Percentiles rank a stretch among this genome's conserved stretches.
Evolutionary conservation across 64 coral and sea anemone genomes (phyloP).

Genomic region (Dendrophyllia cribrosa): DNA sequence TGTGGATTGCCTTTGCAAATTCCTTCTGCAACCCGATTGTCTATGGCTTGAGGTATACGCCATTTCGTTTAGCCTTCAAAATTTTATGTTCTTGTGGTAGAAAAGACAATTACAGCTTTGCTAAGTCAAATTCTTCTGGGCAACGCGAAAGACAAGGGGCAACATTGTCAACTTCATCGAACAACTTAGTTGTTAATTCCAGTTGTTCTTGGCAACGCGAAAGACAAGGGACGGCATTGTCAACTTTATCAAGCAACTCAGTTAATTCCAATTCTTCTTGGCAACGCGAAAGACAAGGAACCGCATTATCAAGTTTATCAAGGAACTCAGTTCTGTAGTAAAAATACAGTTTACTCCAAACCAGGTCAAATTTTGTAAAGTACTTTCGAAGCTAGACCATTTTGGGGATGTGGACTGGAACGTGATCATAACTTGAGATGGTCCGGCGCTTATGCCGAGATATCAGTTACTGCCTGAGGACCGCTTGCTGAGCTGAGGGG

Average conservation of each 20-base stretch:
- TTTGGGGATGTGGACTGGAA: too few relatives aligned
- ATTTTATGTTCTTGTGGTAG: not conserved
- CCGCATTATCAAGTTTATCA: not conserved
- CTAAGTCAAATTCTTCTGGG: not conserved
- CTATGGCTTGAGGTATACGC: conserved; percentile 78
- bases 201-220: not conserved
- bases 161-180: not conserved
- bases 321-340: too few relatives aligned
- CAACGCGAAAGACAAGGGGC: not conserved
- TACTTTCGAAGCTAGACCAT: too few relatives aligned
- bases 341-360: too few relatives aligned
- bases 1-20: conserved; percentile 91
- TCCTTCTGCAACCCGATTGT: conserved; percentile 90
- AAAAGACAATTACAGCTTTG: not conserved
- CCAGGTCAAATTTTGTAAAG: too few relatives aligned
- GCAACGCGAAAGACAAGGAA: not conserved
- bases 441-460: too few relatives aligned
- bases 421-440: too few relatives aligned
- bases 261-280: not conserved
- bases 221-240: not conserved
- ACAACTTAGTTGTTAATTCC: too few relatives aligned
- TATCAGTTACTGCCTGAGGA: too few relatives aligned
- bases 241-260: not conserved
- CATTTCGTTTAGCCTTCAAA: conserved; percentile 86
- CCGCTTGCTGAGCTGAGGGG: too few relatives aligned